phyloP scores from a whole-genome alignment of 2,797 vertebrate genomes.

The Clarias pachynema region DNA sequence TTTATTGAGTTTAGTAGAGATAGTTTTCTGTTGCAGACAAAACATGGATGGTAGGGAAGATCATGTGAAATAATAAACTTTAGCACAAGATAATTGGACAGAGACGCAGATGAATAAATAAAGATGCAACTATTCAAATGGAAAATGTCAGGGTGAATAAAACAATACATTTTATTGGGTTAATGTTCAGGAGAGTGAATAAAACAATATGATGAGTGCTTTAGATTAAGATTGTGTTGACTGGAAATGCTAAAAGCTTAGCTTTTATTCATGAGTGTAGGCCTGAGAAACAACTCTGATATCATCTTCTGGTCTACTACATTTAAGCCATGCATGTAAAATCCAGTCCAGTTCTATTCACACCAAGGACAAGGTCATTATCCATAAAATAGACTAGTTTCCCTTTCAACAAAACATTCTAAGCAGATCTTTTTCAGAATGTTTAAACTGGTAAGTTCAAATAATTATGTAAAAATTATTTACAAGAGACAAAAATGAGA shows the following conservation, averaged over 20 bases:
- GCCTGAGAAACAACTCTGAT: not conserved
- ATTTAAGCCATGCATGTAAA: not conserved
- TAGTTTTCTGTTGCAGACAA: slow-evolving; percentile 74
- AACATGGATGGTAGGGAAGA: slow-evolving; percentile 60
- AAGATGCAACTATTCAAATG: slow-evolving; percentile 6
- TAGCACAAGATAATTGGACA: not conserved
- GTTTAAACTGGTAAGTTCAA: not conserved
- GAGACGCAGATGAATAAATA: not conserved
- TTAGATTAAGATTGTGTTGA: not conserved
- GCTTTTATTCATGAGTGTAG: not conserved
- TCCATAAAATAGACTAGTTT: not conserved
- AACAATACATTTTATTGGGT: not conserved
- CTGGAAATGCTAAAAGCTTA: not conserved
- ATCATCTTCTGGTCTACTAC: not conserved
- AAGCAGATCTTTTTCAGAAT: not conserved
- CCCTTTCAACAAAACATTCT: not conserved
- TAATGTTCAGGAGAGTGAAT: not conserved
- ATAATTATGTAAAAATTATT: not conserved
- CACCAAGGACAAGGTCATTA: not conserved
- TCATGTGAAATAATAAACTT: not conserved
- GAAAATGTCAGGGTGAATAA: slow-evolving; percentile 12
- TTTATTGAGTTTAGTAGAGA: slow-evolving; percentile 73
- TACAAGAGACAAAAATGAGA: not conserved
- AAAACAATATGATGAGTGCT: not conserved
- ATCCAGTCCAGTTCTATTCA: not conserved